Evolutionary conservation across 37 sponge, comb jelly and placozoan species (phyloP).

Genomic region (Aphrocallistes beatrix): DNA sequence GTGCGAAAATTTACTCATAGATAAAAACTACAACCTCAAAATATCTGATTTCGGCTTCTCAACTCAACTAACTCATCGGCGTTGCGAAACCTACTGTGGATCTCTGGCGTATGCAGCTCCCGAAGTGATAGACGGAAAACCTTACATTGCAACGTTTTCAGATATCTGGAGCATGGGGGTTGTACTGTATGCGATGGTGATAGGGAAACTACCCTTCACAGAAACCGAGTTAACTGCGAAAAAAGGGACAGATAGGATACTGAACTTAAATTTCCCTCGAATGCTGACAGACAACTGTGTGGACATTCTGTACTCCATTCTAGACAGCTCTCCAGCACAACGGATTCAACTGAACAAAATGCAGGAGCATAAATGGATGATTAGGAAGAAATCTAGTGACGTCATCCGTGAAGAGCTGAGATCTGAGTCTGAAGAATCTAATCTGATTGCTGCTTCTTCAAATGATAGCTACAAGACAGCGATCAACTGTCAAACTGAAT

Average conservation of each 20-base stretch:
- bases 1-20: conserved; percentile 40
- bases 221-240: conserved; percentile 37
- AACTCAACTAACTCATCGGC: conserved; percentile 18
- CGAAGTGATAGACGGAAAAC: conserved; percentile 72
- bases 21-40: conserved; percentile 33
- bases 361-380: conserved; percentile 16
- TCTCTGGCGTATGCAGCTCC: conserved; percentile 93
- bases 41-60: conserved; percentile 55
- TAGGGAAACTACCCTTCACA: conserved; percentile 71
- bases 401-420: neutral
- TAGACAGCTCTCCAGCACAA: conserved; percentile 6
- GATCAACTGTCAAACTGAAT: neutral
- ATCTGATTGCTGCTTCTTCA: neutral
- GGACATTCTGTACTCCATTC: neutral
- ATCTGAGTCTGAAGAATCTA: neutral
- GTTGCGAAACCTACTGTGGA: conserved; percentile 73
- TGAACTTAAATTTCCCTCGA: neutral
- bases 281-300: neutral
- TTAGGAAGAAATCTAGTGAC: neutral
- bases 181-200: conserved; percentile 75
- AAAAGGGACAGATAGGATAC: neutral
- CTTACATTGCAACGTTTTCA: conserved; percentile 59
- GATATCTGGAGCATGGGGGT: conserved; percentile 96
- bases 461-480: neutral
- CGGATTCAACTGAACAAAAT: neutral